phyloP scores from a whole-genome alignment of 1,140 invertebrate genomes.

The Bombus polaris region DNA sequence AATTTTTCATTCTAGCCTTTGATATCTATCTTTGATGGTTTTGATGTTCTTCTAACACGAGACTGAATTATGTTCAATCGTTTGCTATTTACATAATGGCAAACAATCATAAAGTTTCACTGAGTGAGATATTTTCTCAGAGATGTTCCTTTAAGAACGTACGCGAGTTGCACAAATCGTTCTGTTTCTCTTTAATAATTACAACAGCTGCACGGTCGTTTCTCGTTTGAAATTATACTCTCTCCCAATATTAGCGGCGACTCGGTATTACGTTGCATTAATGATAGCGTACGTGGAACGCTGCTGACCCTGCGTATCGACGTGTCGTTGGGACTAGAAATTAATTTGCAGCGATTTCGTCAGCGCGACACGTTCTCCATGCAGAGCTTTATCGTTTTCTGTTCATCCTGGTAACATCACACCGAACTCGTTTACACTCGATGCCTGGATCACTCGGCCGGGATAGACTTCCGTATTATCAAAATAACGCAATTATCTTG shows the following conservation, averaged over 20 bases:
- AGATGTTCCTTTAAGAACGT: background rate
- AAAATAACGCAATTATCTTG: slow-evolving; percentile 34
- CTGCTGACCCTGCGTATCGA: background rate
- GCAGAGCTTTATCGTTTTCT: slow-evolving; percentile 31
- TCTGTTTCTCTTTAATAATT: slow-evolving; percentile 11
- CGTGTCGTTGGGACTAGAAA: slow-evolving; percentile 24
- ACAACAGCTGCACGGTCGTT: background rate
- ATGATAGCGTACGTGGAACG: slow-evolving; percentile 18
- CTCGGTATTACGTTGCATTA: slow-evolving; percentile 26
- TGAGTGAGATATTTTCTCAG: background rate
- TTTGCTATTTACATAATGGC: background rate
- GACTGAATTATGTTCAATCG: too few relatives aligned
- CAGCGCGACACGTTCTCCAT: background rate
- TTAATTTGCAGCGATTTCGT: slow-evolving; percentile 46
- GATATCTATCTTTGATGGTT: too few relatives aligned
- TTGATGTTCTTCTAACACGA: too few relatives aligned
- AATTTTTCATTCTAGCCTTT: too few relatives aligned
- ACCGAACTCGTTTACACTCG: slow-evolving; percentile 23
- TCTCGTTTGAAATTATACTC: slow-evolving; percentile 36
- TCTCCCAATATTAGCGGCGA: background rate
- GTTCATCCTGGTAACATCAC: slow-evolving; percentile 5
- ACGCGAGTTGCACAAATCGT: background rate
- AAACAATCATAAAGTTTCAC: background rate
- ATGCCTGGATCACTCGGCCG: slow-evolving; percentile 7
- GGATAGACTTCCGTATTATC: slow-evolving; percentile 32